phyloP scores from a whole-genome alignment of 64 coral and sea anemone genomes.

The Cladopsammia gracilis region DNA sequence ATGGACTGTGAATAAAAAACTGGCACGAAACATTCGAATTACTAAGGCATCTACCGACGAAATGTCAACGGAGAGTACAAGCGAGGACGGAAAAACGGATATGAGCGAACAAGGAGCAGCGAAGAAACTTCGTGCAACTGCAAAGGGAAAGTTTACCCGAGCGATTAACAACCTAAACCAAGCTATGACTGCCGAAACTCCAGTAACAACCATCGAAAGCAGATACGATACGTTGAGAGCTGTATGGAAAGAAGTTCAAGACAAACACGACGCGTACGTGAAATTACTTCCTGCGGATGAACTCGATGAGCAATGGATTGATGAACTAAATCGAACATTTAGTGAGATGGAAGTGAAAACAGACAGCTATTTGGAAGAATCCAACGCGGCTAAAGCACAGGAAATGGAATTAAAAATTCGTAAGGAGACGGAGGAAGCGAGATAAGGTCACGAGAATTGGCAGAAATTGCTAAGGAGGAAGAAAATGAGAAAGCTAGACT shows the following conservation, averaged over 20 bases:
- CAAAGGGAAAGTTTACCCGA: not conserved
- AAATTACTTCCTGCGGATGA: not conserved
- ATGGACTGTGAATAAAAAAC: too few relatives aligned
- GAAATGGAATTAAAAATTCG: too few relatives aligned
- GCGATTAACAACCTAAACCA: not conserved
- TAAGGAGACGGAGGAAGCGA: too few relatives aligned
- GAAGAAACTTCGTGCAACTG: not conserved
- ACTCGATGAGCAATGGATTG: slow-evolving; percentile 1
- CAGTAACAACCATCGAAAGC: not conserved
- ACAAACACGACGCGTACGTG: not conserved
- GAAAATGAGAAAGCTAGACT: too few relatives aligned
- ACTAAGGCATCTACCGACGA: too few relatives aligned
- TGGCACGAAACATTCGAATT: too few relatives aligned
- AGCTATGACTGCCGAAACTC: not conserved
- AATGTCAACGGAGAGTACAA: too few relatives aligned
- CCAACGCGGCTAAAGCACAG: too few relatives aligned
- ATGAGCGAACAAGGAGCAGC: not conserved
- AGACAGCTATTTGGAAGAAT: too few relatives aligned
- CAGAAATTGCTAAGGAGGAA: too few relatives aligned
- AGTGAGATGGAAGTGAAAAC: not conserved
- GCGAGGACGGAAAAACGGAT: too few relatives aligned
- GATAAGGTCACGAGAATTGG: too few relatives aligned
- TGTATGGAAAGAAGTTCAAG: not conserved
- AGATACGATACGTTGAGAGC: not conserved
- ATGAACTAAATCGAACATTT: not conserved